phyloP scores from a whole-genome alignment of 2,113 vertebrate genomes.

The Beaufortia kweichowensis region DNA sequence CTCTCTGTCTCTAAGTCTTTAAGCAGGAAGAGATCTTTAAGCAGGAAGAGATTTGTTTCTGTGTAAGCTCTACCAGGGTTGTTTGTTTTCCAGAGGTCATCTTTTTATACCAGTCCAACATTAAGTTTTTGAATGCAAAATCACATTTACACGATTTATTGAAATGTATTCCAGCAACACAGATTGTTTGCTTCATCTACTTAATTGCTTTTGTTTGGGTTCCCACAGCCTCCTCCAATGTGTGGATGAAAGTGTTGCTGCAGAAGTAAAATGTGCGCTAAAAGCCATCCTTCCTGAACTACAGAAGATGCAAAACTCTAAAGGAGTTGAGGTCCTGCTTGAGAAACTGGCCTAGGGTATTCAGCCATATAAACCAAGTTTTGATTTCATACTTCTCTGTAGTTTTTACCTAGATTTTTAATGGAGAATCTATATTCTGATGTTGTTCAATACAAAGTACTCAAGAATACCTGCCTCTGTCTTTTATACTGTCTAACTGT shows the following conservation, averaged over 20 bases:
- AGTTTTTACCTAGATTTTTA: constrained; percentile 1
- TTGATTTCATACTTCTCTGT: neutral
- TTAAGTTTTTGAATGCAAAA: neutral
- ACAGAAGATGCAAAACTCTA: constrained; percentile 71
- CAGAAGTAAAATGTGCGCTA: constrained; percentile 79
- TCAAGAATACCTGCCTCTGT: neutral
- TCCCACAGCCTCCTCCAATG: constrained; percentile 84
- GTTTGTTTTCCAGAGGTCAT: constrained; percentile 26
- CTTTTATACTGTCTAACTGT: neutral
- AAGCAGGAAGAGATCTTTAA: constrained; percentile 58
- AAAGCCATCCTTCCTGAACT: constrained; percentile 76
- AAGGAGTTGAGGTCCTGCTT: constrained; percentile 83
- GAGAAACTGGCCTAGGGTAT: constrained; percentile 76
- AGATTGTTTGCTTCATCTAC: neutral
- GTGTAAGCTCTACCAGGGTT: constrained; percentile 6
- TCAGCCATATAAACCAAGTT: neutral
- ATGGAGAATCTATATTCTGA: constrained; percentile 8
- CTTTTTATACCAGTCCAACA: constrained; percentile 20
- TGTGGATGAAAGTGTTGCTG: constrained; percentile 73
- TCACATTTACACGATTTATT: neutral
- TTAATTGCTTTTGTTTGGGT: constrained; percentile 40
- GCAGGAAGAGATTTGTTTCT: constrained; percentile 52
- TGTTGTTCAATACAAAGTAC: constrained; percentile 44
- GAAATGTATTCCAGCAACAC: too few species aligned
- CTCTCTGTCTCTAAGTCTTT: constrained; percentile 35